phyloP scores from a whole-genome alignment of 2,113 vertebrate species.

The Prochilodus magdalenae region DNA sequence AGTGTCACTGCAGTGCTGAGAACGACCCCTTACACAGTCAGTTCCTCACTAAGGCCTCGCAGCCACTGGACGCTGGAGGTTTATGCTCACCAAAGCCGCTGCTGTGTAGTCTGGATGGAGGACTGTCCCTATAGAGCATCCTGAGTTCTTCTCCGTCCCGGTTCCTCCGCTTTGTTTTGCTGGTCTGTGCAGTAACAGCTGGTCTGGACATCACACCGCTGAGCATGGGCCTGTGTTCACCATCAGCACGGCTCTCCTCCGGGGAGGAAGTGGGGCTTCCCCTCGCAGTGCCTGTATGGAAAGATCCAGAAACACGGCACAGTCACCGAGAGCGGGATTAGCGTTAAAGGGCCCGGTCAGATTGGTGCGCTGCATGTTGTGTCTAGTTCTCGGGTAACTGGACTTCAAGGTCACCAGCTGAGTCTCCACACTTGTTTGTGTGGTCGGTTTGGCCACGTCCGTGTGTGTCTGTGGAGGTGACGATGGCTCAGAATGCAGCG shows the following conservation, averaged over 20 bases:
- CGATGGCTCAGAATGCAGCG: no score
- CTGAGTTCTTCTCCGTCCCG: background rate
- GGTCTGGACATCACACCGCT: background rate
- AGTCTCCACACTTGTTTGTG: background rate
- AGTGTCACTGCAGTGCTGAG: no score
- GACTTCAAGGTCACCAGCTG: background rate
- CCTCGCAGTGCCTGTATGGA: background rate
- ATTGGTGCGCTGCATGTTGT: background rate
- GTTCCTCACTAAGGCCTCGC: no score
- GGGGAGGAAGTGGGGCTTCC: slow-evolving; percentile 37
- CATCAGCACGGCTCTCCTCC: slow-evolving; percentile 17
- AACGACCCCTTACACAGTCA: no score
- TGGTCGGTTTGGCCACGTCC: no score
- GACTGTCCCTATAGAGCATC: no score
- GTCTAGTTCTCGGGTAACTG: background rate
- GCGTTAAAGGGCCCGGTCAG: background rate
- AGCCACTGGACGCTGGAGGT: no score
- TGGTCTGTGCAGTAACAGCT: slow-evolving; percentile 11
- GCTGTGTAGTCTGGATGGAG: no score
- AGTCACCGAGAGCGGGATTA: background rate
- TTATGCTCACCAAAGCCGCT: no score
- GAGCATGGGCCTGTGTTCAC: background rate
- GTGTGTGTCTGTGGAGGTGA: no score
- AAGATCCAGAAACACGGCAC: slow-evolving; percentile 1
- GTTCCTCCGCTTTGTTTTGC: background rate